Evolutionary conservation across 2,888 invertebrate species (phyloP), one percentile per base, ranked within the genome.

Genomic region (Drosophila diplacantha): DNA sequence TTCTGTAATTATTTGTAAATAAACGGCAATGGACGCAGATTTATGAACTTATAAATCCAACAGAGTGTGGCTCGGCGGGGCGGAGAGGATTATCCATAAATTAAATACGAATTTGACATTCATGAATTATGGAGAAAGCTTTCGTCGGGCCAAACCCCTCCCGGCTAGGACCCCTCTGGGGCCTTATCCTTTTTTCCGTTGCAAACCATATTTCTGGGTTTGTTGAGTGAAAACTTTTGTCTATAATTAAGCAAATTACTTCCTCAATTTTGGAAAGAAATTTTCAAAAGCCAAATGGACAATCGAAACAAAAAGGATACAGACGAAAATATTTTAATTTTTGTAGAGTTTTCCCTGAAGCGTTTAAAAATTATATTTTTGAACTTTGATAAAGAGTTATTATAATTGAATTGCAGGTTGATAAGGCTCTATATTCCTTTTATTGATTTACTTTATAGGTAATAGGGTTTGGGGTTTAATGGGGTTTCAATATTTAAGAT

Each of bases 1-100:
- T 63, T 55, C 49, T 20, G 52, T 49, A 60, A 73, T 62, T 62
- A 73, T 62, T 59, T 66, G 39, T 59, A 55, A 57, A 62, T 49
- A 63, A 64, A 59, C 53, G 46, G 58, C 47, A 57, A 29, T 38
- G 29, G 65, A 61, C 35, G 35, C 49, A 43, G 67, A 65, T 57
- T 67, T 65, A 65, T 49, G 50, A 54, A 67, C 50, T 68, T 67
- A 52, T 59, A 56, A 54, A 54, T 62, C 50, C 60, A 6, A 22
- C 63, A 32, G 9, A 29, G 35, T 22, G 41, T n/a, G 16, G 24
- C 20, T 18, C 16, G 22, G 12, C 5, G n/a, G 34, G 18, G 31
- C 7, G 3, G 16, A 14, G 56, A 29, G 41, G 26, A 22, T 49
- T 11, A 31, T 61, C 60, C 60, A 61, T 61, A 61, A 61, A 61